Evolutionary conservation across 2,113 vertebrate species (phyloP), one percentile per base, ranked within the genome.

Genomic region (Campylomormyrus numenius): DNA sequence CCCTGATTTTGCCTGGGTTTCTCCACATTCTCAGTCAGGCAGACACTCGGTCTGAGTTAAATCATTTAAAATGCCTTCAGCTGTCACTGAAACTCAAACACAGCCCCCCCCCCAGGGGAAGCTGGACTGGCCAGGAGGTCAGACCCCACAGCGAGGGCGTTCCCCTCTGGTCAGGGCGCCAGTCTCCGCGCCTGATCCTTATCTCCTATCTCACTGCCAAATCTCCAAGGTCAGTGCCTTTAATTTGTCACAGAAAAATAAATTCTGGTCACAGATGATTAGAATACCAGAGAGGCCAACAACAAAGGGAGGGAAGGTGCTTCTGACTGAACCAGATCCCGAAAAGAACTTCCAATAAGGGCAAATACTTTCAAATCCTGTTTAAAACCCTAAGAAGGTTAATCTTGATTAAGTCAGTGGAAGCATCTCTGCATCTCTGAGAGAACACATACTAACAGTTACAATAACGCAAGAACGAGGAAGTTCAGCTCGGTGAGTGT

Each of bases 331-430:
- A 13, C 62, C 10, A 13, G 27, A 74, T 74, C 39, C 45, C 2
- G 15, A 21, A 84, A 45, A n/a, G 24, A 62, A 10, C n/a, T 35
- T 31, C 49, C 27, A 52, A 31, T 35, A n/a, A 52, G 11, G 27
- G 48, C 84, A 46, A 24, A 35, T 39, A 49, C 31, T 87, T 53
- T 39, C 13, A 50, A 49, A 49, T 77, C 27, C 31, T 39, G 21
- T 21, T 53, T 21, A 6, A 56, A 56, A 13, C 48, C 48, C 70
- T 52, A 49, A 52, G 50, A 80, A 89, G n/a, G 46, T 83, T 52
- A 45, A 35, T 45, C 46, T 83, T 56, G 70, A 89, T 83, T 89
- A 83, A 56, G 27, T 80, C 46, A 89, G 35, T 39, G 88, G 48
- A 83, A 83, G 31, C 35, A 48, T 89, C 70, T 89, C 46, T 48